Evolutionary conservation across 2,797 vertebrate genomes (phyloP).

Genomic region (Helarctos malayanus): DNA sequence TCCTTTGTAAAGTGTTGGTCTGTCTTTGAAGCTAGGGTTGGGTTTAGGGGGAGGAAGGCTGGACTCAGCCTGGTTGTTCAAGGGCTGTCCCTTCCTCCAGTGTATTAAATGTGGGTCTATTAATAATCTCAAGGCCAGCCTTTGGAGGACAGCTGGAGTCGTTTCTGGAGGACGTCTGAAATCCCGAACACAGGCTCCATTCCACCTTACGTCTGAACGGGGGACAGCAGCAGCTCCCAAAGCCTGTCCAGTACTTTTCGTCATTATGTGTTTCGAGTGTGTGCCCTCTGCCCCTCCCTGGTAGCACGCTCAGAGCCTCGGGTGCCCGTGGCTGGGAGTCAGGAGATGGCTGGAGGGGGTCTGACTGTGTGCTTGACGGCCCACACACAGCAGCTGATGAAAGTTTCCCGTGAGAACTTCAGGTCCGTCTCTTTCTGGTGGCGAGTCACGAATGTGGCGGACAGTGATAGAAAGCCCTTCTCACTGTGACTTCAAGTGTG

Average conservation of each 20-base stretch:
- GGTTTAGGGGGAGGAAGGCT: background rate
- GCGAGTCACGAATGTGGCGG: background rate
- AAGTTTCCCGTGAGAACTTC: background rate
- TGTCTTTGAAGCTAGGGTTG: constrained; percentile 57
- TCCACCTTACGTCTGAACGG: rapidly evolving
- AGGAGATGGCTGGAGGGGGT: background rate
- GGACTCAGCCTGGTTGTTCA: background rate
- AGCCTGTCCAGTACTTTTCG: background rate
- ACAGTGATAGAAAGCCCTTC: background rate
- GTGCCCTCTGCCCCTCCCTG: rapidly evolving
- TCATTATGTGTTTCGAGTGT: rapidly evolving
- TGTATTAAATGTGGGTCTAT: constrained; percentile 52
- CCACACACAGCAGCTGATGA: background rate
- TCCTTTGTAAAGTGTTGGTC: constrained; percentile 77
- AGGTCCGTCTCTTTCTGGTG: background rate
- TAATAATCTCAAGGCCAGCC: constrained; percentile 4
- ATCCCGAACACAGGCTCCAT: background rate
- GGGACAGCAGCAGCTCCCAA: background rate
- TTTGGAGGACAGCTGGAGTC: constrained; percentile 30
- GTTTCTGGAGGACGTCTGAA: background rate
- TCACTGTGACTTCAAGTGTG: background rate
- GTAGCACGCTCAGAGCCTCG: background rate
- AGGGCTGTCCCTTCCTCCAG: background rate
- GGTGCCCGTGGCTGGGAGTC: no score
- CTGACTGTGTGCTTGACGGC: background rate